A percentile compares a stretch with the other conserved stretches of the same genome.
Conservation (phyloP, 2,113 vertebrate genomes). For the Apodemus sylvaticus region DNA sequence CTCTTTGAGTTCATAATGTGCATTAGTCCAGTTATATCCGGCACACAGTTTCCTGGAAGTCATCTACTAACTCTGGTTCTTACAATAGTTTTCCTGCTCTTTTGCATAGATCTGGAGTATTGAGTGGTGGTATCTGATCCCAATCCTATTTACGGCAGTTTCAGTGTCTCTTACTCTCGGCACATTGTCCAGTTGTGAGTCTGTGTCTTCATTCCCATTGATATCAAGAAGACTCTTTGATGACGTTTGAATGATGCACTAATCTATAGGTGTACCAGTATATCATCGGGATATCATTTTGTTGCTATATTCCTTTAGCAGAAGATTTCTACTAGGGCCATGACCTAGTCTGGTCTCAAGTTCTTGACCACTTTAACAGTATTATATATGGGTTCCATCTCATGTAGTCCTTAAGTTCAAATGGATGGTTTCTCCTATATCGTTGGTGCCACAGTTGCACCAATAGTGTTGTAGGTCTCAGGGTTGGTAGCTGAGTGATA, state of each 20-base stretch:
- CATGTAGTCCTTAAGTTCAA: background rate
- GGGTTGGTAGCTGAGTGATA: background rate
- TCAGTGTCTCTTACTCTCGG: background rate
- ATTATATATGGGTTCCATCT: background rate
- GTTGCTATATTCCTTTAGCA: background rate
- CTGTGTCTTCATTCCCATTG: background rate
- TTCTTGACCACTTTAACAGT: background rate
- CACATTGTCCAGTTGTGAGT: background rate
- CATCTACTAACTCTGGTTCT: background rate
- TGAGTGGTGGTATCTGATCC: background rate
- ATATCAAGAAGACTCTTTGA: background rate
- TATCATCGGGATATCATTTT: background rate
- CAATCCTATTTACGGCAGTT: background rate
- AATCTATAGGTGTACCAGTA: background rate
- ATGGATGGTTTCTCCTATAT: background rate
- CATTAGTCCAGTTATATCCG: background rate
- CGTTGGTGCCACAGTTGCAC: background rate
- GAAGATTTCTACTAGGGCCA: background rate
- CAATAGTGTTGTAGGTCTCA: background rate
- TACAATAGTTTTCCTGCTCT: background rate
- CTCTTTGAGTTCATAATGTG: background rate
- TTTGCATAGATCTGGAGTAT: background rate
- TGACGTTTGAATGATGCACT: background rate
- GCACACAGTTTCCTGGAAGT: background rate
- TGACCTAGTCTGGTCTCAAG: background rate